Conservation (phyloP, 2,113 vertebrate species). For the Bos indicus region DNA sequence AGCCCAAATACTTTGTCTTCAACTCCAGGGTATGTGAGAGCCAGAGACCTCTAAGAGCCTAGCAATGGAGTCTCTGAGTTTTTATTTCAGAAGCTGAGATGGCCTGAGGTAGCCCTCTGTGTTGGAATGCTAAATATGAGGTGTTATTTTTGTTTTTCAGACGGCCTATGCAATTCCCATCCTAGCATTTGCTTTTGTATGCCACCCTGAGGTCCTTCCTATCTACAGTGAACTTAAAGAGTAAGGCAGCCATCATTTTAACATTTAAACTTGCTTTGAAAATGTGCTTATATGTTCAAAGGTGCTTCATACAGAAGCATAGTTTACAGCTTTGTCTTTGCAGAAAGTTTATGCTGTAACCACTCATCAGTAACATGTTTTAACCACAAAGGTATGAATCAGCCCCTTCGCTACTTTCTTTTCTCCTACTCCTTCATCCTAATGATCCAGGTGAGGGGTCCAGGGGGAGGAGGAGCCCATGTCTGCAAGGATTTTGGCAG, state of each 20-base stretch:
- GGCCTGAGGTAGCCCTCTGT: not conserved
- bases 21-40: slow-evolving; percentile 90
- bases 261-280: slow-evolving; percentile 62
- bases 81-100: slow-evolving; percentile 39
- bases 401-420: not conserved
- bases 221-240: slow-evolving; percentile 99
- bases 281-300: not conserved
- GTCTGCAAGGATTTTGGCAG: not conserved
- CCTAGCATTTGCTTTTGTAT: slow-evolving; percentile 97
- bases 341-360: not conserved
- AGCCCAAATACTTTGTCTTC: slow-evolving; percentile 94
- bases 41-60: not conserved
- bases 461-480: not conserved
- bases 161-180: slow-evolving; percentile 98
- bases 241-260: slow-evolving; percentile 81
- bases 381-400: not conserved
- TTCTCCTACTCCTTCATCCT: not conserved
- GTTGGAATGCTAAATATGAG: slow-evolving; percentile 49
- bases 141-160: slow-evolving; percentile 81
- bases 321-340: not conserved
- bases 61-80: not conserved
- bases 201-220: slow-evolving; percentile 97
- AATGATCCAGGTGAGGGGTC: not conserved
- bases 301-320: not conserved
- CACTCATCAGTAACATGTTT: not conserved